These are phyloP conservation scores for Epistrophe grossulariae DNA, from an alignment of 2,888 invertebrate species.

Conservation along the genomic window DNA sequence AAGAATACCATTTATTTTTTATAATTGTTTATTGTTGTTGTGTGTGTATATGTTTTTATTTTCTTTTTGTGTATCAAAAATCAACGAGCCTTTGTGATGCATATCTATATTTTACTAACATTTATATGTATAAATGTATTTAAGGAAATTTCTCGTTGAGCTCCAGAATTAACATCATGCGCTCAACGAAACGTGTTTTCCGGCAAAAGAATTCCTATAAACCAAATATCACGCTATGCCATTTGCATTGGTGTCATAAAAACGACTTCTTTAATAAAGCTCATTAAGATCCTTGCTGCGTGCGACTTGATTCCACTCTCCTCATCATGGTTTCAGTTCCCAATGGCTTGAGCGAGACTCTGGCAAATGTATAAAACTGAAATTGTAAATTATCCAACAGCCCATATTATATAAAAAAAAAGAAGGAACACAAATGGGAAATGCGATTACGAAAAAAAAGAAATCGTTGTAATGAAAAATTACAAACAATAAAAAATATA, in stretches of 20 bases:
- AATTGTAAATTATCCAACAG: constrained; percentile 56
- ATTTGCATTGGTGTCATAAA: constrained; percentile 67
- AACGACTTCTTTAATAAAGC: constrained; percentile 74
- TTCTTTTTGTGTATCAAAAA: background rate
- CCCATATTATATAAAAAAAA: background rate
- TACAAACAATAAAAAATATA: constrained; percentile 63
- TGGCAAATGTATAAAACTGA: constrained; percentile 43
- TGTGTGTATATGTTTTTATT: background rate
- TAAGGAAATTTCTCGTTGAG: constrained; percentile 37
- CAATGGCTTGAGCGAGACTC: constrained; percentile 49
- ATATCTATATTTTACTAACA: constrained; percentile 40
- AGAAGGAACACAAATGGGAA: constrained; percentile 23
- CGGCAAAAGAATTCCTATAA: constrained; percentile 38
- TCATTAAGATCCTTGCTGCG: constrained; percentile 74
- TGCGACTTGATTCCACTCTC: constrained; percentile 43
- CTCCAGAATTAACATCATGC: constrained; percentile 55
- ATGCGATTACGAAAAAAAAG: constrained; percentile 52
- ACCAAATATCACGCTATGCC: constrained; percentile 70
- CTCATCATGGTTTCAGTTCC: background rate
- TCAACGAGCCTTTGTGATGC: constrained; percentile 39
- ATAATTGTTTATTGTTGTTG: too few species aligned
- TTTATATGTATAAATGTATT: too few species aligned
- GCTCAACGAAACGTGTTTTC: constrained; percentile 59
- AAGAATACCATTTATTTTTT: too few species aligned
- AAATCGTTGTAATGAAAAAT: constrained; percentile 74